Percentiles rank a stretch among this genome's conserved stretches.
Conservation (phyloP, 1,140 invertebrate genomes). For the Drosophila simulans region DNA sequence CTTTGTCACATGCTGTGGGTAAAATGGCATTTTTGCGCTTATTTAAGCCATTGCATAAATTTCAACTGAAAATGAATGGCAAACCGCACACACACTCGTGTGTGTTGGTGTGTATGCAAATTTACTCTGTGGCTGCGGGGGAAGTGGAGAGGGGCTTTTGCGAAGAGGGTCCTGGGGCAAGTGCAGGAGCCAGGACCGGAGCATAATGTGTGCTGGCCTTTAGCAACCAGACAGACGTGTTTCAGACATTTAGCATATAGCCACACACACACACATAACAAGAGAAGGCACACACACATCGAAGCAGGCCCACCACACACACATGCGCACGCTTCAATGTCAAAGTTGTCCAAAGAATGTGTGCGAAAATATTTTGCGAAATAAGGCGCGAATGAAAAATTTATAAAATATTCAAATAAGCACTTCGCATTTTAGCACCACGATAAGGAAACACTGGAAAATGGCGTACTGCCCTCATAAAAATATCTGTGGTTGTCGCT, state of each 20-base stretch:
- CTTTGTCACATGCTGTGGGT: slow-evolving; percentile 67
- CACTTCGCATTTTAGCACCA: slow-evolving; percentile 68
- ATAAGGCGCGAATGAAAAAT: slow-evolving; percentile 83
- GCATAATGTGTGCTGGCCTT: slow-evolving; percentile 59
- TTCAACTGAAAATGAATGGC: slow-evolving; percentile 74
- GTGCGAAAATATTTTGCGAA: slow-evolving; percentile 78
- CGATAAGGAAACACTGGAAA: slow-evolving; percentile 34
- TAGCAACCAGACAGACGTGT: slow-evolving; percentile 59
- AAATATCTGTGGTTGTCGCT: slow-evolving; percentile 46
- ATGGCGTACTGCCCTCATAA: slow-evolving; percentile 20
- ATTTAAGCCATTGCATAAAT: slow-evolving; percentile 81
- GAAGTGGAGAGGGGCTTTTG: neutral
- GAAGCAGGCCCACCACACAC: slow-evolving; percentile 7
- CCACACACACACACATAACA: slow-evolving; percentile 30
- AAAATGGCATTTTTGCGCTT: slow-evolving; percentile 78
- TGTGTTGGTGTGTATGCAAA: slow-evolving; percentile 61
- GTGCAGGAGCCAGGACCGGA: slow-evolving; percentile 57
- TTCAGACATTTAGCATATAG: slow-evolving; percentile 69
- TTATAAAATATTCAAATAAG: slow-evolving; percentile 82
- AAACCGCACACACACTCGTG: slow-evolving; percentile 33
- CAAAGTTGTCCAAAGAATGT: slow-evolving; percentile 73
- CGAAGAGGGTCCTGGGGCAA: slow-evolving; percentile 56
- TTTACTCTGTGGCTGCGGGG: slow-evolving; percentile 41
- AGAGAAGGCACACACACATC: slow-evolving; percentile 5
- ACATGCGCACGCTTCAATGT: slow-evolving; percentile 55